These are phyloP conservation scores for Artibeus lituratus DNA, from an alignment of 2,797 vertebrate species.

Conservation along the genomic window DNA sequence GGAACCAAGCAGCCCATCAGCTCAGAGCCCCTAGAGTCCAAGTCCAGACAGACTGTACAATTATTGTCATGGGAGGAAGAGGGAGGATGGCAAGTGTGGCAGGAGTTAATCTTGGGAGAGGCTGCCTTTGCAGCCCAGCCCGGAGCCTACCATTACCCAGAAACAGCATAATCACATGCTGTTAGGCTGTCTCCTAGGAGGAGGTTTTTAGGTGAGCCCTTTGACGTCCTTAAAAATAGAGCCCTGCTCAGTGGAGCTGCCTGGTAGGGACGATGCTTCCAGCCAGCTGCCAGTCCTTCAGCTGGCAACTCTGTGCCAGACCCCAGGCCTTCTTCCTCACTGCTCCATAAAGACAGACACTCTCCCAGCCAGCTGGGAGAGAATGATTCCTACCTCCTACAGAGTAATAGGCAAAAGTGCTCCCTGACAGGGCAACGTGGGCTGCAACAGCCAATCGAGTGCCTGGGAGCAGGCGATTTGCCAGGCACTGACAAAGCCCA, in stretches of 20 bases:
- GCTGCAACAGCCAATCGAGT: background rate
- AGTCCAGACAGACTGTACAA: conserved; percentile 30
- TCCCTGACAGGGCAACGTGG: background rate
- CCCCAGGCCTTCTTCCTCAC: background rate
- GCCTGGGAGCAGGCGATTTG: background rate
- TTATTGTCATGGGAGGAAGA: conserved; percentile 36
- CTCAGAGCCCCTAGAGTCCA: background rate
- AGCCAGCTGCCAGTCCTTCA: background rate
- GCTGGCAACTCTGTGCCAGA: background rate
- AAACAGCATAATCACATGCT: background rate
- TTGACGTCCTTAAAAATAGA: background rate
- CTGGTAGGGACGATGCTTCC: background rate
- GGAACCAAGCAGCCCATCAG: background rate
- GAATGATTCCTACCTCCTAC: background rate
- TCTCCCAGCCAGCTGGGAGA: conserved; percentile 50
- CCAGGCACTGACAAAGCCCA: background rate
- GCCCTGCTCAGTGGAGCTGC: background rate
- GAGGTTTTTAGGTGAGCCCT: background rate
- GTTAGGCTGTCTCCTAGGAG: background rate
- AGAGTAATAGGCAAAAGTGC: background rate
- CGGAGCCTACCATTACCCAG: background rate
- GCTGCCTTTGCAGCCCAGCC: background rate
- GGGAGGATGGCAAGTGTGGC: background rate
- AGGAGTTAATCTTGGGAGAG: conserved; percentile 42
- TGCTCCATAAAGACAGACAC: conserved; percentile 4